These are phyloP conservation scores for Argya squamiceps DNA, from an alignment of 2,797 vertebrate species.

Conservation along the genomic window DNA sequence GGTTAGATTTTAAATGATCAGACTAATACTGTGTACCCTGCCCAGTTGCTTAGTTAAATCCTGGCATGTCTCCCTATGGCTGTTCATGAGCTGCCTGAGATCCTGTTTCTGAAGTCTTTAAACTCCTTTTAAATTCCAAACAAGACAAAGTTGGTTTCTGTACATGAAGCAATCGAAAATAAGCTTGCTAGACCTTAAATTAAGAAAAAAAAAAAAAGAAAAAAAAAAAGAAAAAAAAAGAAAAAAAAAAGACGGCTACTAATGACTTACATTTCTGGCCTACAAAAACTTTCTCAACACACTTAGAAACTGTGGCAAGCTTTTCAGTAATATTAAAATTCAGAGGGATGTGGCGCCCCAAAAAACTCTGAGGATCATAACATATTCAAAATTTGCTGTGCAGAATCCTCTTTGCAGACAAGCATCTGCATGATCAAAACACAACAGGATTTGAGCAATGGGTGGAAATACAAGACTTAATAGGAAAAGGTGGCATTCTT, in stretches of 20 bases:
- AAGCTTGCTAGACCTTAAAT: not conserved
- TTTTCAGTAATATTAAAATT: not conserved
- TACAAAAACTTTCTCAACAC: not conserved
- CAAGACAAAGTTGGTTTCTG: not conserved
- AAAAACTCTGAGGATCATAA: not conserved
- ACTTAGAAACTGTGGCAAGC: not conserved
- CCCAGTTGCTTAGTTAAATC: not conserved
- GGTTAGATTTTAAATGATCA: not conserved
- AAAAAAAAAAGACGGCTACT: not conserved
- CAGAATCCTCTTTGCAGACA: not conserved
- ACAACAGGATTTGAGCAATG: not conserved
- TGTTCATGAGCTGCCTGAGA: not conserved
- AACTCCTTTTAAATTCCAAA: conserved; percentile 34
- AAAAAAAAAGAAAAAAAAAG: not conserved
- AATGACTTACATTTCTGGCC: not conserved
- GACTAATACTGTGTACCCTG: not conserved
- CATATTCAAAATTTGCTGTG: not conserved
- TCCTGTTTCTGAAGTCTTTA: not conserved
- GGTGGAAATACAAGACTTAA: not conserved
- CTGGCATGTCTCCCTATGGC: not conserved
- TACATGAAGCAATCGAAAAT: not conserved
- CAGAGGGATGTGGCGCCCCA: not conserved
- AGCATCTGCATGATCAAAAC: not conserved
- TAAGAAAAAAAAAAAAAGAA: not conserved
- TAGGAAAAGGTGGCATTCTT: not conserved